phyloP scores from a whole-genome alignment of 2,113 vertebrate genomes.

The Daphoenositta chrysoptera region DNA sequence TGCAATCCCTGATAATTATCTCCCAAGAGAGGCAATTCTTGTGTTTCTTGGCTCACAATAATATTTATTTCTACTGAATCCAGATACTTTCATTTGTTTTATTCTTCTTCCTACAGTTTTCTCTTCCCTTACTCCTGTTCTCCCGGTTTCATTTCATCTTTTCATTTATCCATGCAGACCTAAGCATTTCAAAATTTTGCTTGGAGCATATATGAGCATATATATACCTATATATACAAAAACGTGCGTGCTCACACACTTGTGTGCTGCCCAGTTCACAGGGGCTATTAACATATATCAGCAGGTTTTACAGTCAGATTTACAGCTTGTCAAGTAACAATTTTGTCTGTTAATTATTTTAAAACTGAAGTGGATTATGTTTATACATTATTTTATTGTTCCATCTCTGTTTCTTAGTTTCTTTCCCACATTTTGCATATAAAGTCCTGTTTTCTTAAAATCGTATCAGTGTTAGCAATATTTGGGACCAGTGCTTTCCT shows the following conservation, averaged over 20 bases:
- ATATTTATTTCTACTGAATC: neutral
- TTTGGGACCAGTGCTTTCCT: neutral
- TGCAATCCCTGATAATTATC: neutral
- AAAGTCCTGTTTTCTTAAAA: neutral
- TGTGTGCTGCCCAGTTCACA: neutral
- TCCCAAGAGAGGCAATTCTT: neutral
- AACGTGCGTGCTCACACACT: rapidly evolving
- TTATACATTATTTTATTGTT: neutral
- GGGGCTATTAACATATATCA: neutral
- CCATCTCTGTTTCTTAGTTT: neutral
- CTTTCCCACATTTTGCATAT: neutral
- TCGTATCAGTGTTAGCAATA: neutral
- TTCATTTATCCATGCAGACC: neutral
- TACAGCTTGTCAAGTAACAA: neutral
- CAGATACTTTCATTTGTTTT: rapidly evolving
- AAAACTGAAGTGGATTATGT: neutral
- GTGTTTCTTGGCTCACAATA: neutral
- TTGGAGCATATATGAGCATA: too few relatives aligned
- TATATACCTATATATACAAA: neutral
- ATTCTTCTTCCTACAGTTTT: neutral
- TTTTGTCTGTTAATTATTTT: neutral
- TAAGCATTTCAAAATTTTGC: neutral
- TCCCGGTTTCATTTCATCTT: neutral
- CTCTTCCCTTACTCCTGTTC: neutral
- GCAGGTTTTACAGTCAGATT: neutral